A percentile compares a stretch with the other conserved stretches of the same genome.
Conservation (phyloP, 2,797 vertebrate species). For the Dipus sagitta region DNA sequence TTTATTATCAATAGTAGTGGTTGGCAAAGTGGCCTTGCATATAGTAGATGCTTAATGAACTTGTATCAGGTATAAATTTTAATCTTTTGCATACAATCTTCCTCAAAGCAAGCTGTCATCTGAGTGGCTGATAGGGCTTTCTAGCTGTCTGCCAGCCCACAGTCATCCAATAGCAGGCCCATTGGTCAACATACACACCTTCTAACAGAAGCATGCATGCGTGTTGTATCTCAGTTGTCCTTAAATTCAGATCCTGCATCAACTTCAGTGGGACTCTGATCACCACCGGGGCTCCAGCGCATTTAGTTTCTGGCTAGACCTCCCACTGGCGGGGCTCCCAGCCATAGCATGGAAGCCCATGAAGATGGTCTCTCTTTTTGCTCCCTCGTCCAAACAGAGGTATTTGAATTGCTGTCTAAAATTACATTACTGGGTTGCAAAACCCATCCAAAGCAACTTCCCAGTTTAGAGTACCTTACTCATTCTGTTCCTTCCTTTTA, state of each 20-base stretch:
- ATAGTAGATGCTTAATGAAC: neutral
- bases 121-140: neutral
- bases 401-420: neutral
- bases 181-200: neutral
- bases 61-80: neutral
- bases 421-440: neutral
- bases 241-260: neutral
- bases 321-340: neutral
- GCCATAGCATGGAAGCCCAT: fast-evolving
- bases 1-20: neutral
- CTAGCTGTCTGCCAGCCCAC: neutral
- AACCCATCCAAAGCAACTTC: neutral
- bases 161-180: neutral
- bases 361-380: neutral
- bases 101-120: neutral
- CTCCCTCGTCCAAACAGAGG: neutral
- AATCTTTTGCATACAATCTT: neutral
- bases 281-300: neutral
- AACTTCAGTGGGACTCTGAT: neutral
- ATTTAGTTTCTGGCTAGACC: neutral
- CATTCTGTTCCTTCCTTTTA: constrained; percentile 4
- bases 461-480: neutral
- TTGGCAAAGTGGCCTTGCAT: neutral
- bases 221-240: neutral
- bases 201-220: neutral